Evolutionary conservation across 1,140 invertebrate species (phyloP), one percentile per base, ranked within the genome.

Genomic region (Drosophila sturtevanti): DNA sequence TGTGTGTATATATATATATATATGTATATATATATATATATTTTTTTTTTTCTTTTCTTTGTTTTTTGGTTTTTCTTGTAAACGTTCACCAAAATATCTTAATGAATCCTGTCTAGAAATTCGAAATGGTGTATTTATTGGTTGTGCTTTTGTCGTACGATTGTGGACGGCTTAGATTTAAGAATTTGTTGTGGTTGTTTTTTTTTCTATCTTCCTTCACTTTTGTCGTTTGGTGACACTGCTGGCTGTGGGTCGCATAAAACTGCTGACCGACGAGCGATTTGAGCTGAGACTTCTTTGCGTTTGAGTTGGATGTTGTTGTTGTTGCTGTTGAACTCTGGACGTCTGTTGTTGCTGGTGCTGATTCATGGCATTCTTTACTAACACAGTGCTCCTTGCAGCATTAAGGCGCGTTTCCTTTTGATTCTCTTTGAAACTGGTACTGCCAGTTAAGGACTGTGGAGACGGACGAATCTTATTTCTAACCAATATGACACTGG

Each of bases 221-320:
- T 91, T 91, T 55, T 81, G 89, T n/a, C 91, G 76, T 79, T 97
- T 92, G 59, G 91, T 92, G 31, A 63, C 73, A 48, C 91, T 92
- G 62, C 91, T 81, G 37, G 91, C 82, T 1, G 94, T 94, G 10
- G 94, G 94, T 66, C 93, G 92, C 94, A 94, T 94, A 77, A 94
- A 94, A 52, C 93, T 93, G 68, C 93, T 94, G 14, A 89, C 68
- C 48, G 78, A 44, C 44, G 78, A 51, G 75, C 92, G 72, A 79
- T 91, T 75, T 54, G 55, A 74, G n/a, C 81, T 73, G 18, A 54
- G 64, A 61, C 78, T 85, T 6, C 62, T 34, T 14, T 24, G 54
- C 9, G 54, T 54, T 54, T 54, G 51, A 11, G 56, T 34, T 48
- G 41, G 18, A 11, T 48, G 41, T 14, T 64, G 69, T 59, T 79